phyloP scores from a whole-genome alignment of 2,888 invertebrate species.

The Ormyrus labotus region DNA sequence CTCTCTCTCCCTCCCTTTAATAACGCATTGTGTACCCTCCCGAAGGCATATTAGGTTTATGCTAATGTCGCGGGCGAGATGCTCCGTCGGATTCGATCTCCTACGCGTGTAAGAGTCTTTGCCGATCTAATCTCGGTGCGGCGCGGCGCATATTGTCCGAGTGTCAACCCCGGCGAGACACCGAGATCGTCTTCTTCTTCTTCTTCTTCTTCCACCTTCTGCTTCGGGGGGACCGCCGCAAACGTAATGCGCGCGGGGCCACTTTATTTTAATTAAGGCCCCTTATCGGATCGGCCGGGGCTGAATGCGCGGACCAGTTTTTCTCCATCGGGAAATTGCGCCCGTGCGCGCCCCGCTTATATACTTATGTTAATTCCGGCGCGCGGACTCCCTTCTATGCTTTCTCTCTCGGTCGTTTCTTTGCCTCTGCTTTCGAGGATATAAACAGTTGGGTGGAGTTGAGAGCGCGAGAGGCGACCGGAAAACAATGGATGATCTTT shows the following conservation, averaged over 20 bases:
- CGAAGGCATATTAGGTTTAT: constrained; percentile 74
- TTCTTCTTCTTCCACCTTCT: not conserved
- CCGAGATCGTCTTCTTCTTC: no score
- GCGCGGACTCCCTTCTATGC: no score
- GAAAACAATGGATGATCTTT: no score
- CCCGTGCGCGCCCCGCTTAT: constrained; percentile 4
- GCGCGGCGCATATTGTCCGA: constrained; percentile 31
- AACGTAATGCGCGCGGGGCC: not conserved
- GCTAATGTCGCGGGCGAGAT: constrained; percentile 68
- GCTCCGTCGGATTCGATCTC: constrained; percentile 56
- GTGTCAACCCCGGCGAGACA: constrained; percentile 40
- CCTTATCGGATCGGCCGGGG: constrained; percentile 44
- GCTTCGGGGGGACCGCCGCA: not conserved
- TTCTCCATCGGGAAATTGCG: constrained; percentile 29
- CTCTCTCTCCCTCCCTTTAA: constrained; percentile 65
- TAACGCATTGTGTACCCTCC: constrained; percentile 72
- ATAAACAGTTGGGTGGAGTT: no score
- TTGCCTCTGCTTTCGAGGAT: no score
- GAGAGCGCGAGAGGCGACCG: no score
- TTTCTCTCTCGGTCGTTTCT: not conserved
- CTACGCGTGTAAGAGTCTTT: not conserved
- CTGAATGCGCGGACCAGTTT: constrained; percentile 14
- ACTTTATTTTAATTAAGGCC: constrained; percentile 51
- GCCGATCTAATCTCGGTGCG: constrained; percentile 63
- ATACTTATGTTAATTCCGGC: constrained; percentile 7